Base-by-base conservation (phyloP, 2,888 invertebrate species). In the Pammene aurita region DNA sequence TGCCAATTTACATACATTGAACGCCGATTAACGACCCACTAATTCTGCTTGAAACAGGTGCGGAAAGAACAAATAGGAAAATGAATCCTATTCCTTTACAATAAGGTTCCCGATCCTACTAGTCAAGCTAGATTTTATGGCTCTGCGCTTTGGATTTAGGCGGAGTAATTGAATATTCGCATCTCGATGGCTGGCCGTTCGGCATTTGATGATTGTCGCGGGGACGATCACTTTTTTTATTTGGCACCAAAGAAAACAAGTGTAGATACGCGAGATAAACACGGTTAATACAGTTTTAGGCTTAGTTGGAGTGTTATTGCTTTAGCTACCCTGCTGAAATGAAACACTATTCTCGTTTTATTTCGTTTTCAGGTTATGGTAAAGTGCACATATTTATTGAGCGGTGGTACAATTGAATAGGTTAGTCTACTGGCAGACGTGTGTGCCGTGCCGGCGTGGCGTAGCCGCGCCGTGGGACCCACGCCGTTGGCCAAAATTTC, bases 151-250 rank as follows among this genome's bases (percentile, higher is more conserved):
- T 71, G 70, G 71, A 73, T 85, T 84, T 81, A 78, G 81, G 79
- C 76, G 73, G 72, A 74, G 80, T 86, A 85, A 88, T 87, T 85
- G 86, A 89, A 88, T 89, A 88, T 88, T 88, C 87, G 84, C 82
- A 82, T 84, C 79, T 79, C 83, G 75, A 80, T 80, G 81, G 80
- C 76, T 78, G 78, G 75, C 76, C 78, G 76, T 82, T 84, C 78
- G 78, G 78, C 79, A 78, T 82, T 82, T 83, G 81, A 82, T 86
- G 82, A 82, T 80, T 79, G 78, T 77, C 77, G 71, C 74, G 74
- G 76, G 76, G 75, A 75, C 72, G 73, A 75, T 76, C 73, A 71
- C 60, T 41, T 64, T 69, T n/a, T 64, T 69, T 65, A 65, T 64
- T 68, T 26, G 13, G 16, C 18, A 13, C 35, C 18, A 35, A 58